Evolutionary conservation across 64 coral and sea anemone species (phyloP).

Genomic region (Porites australiensis): DNA sequence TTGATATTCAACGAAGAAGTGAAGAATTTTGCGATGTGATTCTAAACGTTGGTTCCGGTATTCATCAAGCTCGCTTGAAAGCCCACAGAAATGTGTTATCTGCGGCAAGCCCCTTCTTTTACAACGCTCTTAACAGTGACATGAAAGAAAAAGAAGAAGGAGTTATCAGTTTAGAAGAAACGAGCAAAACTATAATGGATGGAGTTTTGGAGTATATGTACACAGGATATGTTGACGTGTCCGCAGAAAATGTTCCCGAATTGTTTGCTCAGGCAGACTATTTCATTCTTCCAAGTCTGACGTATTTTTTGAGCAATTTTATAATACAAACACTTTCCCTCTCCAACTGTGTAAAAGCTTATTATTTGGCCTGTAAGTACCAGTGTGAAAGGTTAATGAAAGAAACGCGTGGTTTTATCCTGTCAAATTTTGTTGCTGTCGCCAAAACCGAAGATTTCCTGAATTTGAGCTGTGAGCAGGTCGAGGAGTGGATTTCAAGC

Average conservation of each 20-base stretch:
- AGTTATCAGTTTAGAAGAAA: slow-evolving; percentile 23
- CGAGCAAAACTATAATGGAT: slow-evolving; percentile 29
- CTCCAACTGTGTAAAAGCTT: slow-evolving; percentile 4
- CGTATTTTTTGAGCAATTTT: slow-evolving; percentile 22
- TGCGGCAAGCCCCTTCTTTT: too few species aligned
- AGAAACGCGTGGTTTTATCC: not conserved
- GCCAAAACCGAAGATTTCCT: slow-evolving; percentile 39
- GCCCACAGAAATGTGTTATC: too few species aligned
- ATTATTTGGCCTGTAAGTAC: slow-evolving; percentile 2
- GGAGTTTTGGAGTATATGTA: slow-evolving; percentile 58
- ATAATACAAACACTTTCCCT: slow-evolving; percentile 5
- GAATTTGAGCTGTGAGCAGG: not conserved
- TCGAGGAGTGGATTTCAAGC: slow-evolving; percentile 31
- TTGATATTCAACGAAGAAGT: not conserved
- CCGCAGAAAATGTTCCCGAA: slow-evolving; percentile 16
- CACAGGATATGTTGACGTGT: slow-evolving; percentile 38
- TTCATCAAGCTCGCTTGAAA: not conserved
- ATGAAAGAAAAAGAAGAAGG: slow-evolving; percentile 50
- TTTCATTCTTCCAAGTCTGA: slow-evolving; percentile 6
- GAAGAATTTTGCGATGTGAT: too few species aligned
- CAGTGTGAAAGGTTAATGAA: not conserved
- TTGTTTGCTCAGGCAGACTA: slow-evolving; percentile 33
- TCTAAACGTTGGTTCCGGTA: not conserved
- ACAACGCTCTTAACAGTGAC: too few species aligned
- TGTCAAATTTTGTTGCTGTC: slow-evolving; percentile 10